Evolutionary conservation across 2,888 invertebrate species (phyloP).

Genomic region (Coelinius sp.): DNA sequence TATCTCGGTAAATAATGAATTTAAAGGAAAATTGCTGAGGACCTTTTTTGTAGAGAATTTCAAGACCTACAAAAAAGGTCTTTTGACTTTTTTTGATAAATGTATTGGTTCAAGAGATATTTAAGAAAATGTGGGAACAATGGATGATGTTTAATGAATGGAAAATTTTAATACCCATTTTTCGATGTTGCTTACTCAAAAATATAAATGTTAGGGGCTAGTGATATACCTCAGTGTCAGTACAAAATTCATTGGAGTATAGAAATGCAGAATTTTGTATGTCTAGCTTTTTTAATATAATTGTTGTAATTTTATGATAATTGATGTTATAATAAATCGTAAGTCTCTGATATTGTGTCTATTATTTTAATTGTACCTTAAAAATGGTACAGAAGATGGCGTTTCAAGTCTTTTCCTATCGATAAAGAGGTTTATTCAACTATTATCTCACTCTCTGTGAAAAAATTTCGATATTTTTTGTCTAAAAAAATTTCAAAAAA

Average conservation of each 20-base stretch:
- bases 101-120: too few relatives aligned
- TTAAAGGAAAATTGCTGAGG: too few relatives aligned
- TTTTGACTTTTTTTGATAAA: too few relatives aligned
- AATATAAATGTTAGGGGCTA: neutral
- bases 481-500: neutral
- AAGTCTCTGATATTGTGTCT: neutral
- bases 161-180: neutral
- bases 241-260: neutral
- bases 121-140: neutral
- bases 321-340: neutral
- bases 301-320: neutral
- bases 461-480: too few relatives aligned
- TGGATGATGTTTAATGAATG: neutral
- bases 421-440: too few relatives aligned
- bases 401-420: too few relatives aligned
- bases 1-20: too few relatives aligned
- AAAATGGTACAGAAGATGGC: too few relatives aligned
- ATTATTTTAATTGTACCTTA: neutral
- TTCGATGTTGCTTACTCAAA: neutral
- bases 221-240: neutral
- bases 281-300: neutral
- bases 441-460: too few relatives aligned
- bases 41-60: too few relatives aligned
- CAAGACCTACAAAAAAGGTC: too few relatives aligned
- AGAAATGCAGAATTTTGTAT: neutral